These are phyloP conservation scores for Zosterops lateralis DNA, from an alignment of 2,113 vertebrate species.

Conservation along the genomic window DNA sequence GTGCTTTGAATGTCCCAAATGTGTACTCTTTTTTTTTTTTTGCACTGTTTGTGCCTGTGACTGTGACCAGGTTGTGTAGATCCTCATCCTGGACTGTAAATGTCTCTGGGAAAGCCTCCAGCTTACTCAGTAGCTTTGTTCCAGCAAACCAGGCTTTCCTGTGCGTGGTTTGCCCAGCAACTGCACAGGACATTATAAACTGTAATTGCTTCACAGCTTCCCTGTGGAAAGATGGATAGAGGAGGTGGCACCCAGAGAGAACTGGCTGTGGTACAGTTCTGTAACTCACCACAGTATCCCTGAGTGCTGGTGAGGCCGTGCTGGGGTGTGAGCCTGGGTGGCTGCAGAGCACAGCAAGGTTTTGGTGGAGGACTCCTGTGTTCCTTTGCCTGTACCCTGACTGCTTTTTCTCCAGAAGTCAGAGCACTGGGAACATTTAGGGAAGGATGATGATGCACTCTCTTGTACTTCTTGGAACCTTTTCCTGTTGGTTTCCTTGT, in stretches of 20 bases:
- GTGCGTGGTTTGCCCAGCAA: not conserved
- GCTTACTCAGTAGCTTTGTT: not conserved
- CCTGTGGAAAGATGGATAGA: not conserved
- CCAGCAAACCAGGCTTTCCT: not conserved
- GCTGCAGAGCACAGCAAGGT: accelerated
- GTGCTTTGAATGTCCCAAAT: not conserved
- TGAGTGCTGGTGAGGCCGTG: not conserved
- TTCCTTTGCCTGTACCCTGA: not conserved
- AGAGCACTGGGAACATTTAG: not conserved
- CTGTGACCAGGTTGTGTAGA: not conserved
- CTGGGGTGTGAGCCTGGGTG: not conserved
- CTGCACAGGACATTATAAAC: not conserved
- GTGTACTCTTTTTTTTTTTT: no score
- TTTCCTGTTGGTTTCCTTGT: not conserved
- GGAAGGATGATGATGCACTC: not conserved
- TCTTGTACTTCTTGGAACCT: not conserved
- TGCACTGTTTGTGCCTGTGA: not conserved
- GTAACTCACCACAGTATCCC: not conserved
- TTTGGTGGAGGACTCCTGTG: not conserved
- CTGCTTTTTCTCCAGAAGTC: not conserved
- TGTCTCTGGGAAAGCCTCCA: not conserved
- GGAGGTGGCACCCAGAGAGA: not conserved
- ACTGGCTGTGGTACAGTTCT: not conserved
- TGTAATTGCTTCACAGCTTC: not conserved
- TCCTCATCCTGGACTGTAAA: not conserved